Conservation (phyloP, 2,113 vertebrate genomes). For the Oryzias celebensis region DNA sequence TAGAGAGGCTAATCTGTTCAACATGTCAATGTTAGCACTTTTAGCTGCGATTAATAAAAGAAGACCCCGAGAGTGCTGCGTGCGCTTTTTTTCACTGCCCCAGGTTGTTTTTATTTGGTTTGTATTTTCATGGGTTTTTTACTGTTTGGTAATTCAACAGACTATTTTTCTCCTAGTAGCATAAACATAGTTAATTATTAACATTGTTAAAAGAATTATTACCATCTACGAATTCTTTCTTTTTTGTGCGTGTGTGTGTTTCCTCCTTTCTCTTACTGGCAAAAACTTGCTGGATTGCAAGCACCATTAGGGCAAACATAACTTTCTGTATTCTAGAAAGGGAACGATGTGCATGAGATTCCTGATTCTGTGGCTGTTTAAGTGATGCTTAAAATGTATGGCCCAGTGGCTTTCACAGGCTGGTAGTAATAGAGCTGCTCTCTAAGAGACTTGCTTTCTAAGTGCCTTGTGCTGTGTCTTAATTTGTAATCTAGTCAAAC, state of each 20-base stretch:
- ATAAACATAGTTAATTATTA: slow-evolving; percentile 77
- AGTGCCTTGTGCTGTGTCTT: slow-evolving; percentile 73
- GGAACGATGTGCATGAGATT: slow-evolving; percentile 40
- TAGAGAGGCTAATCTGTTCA: slow-evolving; percentile 89
- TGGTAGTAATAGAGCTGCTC: slow-evolving; percentile 62
- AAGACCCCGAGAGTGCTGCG: slow-evolving; percentile 83
- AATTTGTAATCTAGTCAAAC: slow-evolving; percentile 78
- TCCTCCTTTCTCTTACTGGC: slow-evolving; percentile 58
- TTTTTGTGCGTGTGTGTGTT: slow-evolving; percentile 42
- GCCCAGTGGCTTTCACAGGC: slow-evolving; percentile 60
- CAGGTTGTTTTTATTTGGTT: slow-evolving; percentile 72
- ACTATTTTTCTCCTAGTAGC: slow-evolving; percentile 61
- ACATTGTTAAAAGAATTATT: slow-evolving; percentile 73
- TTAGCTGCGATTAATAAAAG: slow-evolving; percentile 92
- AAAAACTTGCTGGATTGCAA: slow-evolving; percentile 49
- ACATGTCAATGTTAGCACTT: slow-evolving; percentile 94
- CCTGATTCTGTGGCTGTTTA: slow-evolving; percentile 54
- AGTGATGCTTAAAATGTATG: slow-evolving; percentile 59
- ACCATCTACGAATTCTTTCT: slow-evolving; percentile 51
- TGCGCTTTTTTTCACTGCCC: slow-evolving; percentile 75
- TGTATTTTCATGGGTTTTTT: slow-evolving; percentile 69
- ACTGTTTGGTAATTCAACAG: slow-evolving; percentile 74
- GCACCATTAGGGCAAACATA: slow-evolving; percentile 61
- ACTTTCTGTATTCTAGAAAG: slow-evolving; percentile 64
- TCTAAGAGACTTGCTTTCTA: slow-evolving; percentile 67